Evolutionary conservation across 1,140 invertebrate genomes (phyloP).

Genomic region (Megathymus violae): DNA sequence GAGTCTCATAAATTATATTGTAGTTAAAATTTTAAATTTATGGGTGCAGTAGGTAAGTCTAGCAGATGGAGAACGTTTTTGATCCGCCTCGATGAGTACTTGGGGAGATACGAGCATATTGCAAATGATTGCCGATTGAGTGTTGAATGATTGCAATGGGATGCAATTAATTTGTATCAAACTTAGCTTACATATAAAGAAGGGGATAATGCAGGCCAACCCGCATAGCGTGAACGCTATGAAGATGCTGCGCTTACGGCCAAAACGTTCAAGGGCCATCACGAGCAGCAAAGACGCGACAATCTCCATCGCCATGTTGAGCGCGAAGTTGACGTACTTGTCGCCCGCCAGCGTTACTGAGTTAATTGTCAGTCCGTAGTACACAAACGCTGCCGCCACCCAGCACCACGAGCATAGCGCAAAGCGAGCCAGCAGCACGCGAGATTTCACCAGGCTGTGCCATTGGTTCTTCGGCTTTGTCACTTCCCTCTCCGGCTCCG

Average conservation of each 20-base stretch:
- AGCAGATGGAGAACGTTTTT: no score
- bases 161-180: no score
- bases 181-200: constrained; percentile 71
- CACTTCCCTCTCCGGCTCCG: constrained; percentile 33
- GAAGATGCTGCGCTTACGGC: constrained; percentile 85
- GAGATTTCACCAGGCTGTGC: constrained; percentile 83
- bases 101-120: no score
- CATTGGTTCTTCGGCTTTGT: constrained; percentile 61
- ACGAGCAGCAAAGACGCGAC: constrained; percentile 88
- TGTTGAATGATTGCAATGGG: no score
- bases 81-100: no score
- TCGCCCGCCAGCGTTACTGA: constrained; percentile 90
- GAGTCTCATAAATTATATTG: no score
- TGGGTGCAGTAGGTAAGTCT: no score
- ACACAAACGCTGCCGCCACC: constrained; percentile 89
- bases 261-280: constrained; percentile 86
- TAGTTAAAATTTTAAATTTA: no score
- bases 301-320: constrained; percentile 88
- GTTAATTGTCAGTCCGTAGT: constrained; percentile 92
- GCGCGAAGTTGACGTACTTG: constrained; percentile 88
- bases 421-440: constrained; percentile 85
- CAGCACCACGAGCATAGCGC: constrained; percentile 88
- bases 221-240: constrained; percentile 86
- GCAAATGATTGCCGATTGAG: no score
- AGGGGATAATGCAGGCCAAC: constrained; percentile 68